These are phyloP conservation scores for Cettia cetti DNA, from an alignment of 2,113 vertebrate genomes.

Conservation along the genomic window DNA sequence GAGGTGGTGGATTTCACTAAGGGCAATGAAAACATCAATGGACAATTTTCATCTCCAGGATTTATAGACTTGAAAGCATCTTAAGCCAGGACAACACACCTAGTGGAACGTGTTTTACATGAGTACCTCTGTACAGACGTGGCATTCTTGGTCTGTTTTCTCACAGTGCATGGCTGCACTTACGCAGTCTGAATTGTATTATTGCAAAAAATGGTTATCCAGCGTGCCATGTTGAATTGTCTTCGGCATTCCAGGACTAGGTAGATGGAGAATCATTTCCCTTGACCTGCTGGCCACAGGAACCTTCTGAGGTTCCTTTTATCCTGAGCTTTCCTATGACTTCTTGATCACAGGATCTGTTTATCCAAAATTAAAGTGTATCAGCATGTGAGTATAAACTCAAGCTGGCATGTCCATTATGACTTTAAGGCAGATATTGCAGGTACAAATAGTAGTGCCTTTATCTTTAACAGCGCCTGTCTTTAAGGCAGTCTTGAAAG, in stretches of 20 bases:
- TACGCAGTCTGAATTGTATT: background rate
- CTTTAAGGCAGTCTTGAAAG: background rate
- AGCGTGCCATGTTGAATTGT: background rate
- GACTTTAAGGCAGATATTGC: background rate
- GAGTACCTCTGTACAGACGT: background rate
- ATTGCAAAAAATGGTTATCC: background rate
- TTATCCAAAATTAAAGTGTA: background rate
- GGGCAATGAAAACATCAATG: background rate
- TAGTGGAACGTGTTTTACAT: background rate
- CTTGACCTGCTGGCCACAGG: background rate
- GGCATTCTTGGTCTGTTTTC: background rate
- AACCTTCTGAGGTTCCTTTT: background rate
- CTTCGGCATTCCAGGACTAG: background rate
- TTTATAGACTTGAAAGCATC: background rate
- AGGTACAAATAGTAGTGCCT: background rate
- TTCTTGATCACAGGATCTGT: background rate
- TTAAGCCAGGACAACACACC: background rate
- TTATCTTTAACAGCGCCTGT: background rate
- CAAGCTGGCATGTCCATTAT: background rate
- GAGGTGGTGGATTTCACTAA: background rate
- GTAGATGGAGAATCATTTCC: background rate
- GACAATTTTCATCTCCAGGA: background rate
- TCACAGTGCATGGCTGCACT: background rate
- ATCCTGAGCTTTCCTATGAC: background rate
- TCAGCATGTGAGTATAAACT: fast-evolving